Conservation (phyloP, 1,140 invertebrate genomes). For the Bombus difficillimus region DNA sequence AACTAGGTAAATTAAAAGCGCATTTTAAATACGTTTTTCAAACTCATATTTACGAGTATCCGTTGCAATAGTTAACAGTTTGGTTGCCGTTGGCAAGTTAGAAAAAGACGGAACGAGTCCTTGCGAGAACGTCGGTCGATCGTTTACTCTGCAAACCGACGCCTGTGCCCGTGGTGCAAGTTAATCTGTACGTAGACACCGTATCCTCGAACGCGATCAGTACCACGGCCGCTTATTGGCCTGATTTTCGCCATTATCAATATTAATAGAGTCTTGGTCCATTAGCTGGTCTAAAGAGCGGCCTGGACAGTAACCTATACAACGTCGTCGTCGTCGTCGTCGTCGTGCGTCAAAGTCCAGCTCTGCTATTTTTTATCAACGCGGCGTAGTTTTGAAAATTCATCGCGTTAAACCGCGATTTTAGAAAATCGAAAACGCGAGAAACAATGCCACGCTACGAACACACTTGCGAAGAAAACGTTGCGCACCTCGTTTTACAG, state of each 20-base stretch:
- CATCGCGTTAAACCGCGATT: neutral
- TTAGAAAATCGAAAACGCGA: no score
- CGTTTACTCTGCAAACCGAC: constrained; percentile 17
- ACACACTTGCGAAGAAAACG: no score
- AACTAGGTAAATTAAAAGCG: neutral
- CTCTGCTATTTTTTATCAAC: neutral
- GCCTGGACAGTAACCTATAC: neutral
- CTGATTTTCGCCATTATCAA: constrained; percentile 76
- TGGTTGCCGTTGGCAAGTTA: neutral
- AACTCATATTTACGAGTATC: neutral
- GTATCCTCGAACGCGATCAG: constrained; percentile 52
- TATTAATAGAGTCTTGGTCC: constrained; percentile 75
- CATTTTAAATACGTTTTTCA: constrained; percentile 4
- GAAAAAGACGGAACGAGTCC: neutral
- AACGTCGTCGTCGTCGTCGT: neutral
- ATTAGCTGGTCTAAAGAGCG: constrained; percentile 67
- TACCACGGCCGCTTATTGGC: constrained; percentile 70
- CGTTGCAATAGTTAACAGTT: constrained; percentile 15
- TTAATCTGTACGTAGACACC: constrained; percentile 49
- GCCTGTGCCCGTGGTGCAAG: constrained; percentile 16
- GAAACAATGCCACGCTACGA: no score
- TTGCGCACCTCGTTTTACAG: no score
- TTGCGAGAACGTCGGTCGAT: constrained; percentile 35
- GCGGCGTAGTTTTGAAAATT: no score
- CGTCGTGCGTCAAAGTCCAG: neutral